A percentile compares a stretch with the other conserved stretches of the same genome.
These are phyloP conservation scores for Mesochorus sp. DNA, from an alignment of 2,888 invertebrate species.

Conservation along the genomic window DNA sequence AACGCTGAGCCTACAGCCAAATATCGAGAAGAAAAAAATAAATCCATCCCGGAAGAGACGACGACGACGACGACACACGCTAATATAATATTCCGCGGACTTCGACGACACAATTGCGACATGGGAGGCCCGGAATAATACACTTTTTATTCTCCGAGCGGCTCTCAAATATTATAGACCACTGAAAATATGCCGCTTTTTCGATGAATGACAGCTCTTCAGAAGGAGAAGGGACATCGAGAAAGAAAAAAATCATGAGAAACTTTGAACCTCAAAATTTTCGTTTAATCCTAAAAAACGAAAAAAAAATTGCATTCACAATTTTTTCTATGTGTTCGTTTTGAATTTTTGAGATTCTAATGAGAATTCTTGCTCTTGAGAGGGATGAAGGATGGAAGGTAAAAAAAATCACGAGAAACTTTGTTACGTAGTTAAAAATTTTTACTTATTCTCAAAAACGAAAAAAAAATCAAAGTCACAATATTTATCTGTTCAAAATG, in stretches of 20 bases:
- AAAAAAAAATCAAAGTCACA: too few relatives aligned
- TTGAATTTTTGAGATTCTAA: too few relatives aligned
- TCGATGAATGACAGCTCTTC: slow-evolving; percentile 27
- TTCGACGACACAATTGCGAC: slow-evolving; percentile 48
- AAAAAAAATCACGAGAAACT: too few relatives aligned
- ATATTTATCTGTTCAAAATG: too few relatives aligned
- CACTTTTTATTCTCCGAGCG: slow-evolving; percentile 29
- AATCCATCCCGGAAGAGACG: slow-evolving; percentile 8
- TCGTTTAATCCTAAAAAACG: background rate
- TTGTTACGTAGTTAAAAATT: too few relatives aligned
- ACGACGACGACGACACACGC: slow-evolving; percentile 6
- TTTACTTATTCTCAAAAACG: too few relatives aligned
- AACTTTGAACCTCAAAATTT: too few relatives aligned
- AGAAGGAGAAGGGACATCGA: background rate
- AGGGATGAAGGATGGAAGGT: too few relatives aligned
- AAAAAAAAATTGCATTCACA: too few relatives aligned
- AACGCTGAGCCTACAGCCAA: slow-evolving; percentile 30
- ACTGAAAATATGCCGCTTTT: slow-evolving; percentile 40
- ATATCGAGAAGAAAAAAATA: slow-evolving; percentile 16
- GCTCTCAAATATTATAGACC: slow-evolving; percentile 42
- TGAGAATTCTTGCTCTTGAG: too few relatives aligned
- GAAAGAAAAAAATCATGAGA: background rate
- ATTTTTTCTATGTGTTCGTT: too few relatives aligned
- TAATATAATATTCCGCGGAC: slow-evolving; percentile 59
- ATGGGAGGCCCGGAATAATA: slow-evolving; percentile 36